Conservation (phyloP, 1,140 invertebrate genomes). For the Drosophila mayri region DNA sequence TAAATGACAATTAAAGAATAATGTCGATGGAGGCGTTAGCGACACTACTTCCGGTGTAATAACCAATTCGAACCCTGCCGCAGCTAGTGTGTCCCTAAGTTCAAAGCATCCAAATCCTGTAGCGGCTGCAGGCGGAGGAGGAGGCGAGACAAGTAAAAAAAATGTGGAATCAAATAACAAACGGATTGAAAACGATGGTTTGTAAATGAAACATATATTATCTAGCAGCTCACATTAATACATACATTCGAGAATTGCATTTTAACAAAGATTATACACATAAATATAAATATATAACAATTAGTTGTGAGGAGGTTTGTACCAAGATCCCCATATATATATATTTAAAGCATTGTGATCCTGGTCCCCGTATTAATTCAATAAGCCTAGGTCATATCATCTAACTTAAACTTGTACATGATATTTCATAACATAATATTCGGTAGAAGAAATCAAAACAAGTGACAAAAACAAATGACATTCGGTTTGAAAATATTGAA, state of each 20-base stretch:
- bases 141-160: constrained; percentile 63
- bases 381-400: constrained; percentile 44
- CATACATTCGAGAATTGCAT: constrained; percentile 43
- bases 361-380: constrained; percentile 36
- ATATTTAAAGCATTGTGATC: constrained; percentile 44
- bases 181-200: constrained; percentile 76
- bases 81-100: constrained; percentile 54
- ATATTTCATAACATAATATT: constrained; percentile 16
- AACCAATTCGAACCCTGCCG: constrained; percentile 85
- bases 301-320: constrained; percentile 34
- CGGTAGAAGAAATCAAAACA: constrained; percentile 21
- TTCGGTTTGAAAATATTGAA: constrained; percentile 24
- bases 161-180: constrained; percentile 46
- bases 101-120: constrained; percentile 49
- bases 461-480: constrained; percentile 5
- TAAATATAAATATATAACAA: not conserved
- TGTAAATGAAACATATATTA: constrained; percentile 51
- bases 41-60: constrained; percentile 58
- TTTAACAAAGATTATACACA: constrained; percentile 39
- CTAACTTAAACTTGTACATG: constrained; percentile 18
- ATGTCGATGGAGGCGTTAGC: constrained; percentile 58
- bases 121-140: constrained; percentile 22
- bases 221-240: constrained; percentile 35
- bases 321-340: constrained; percentile 33
- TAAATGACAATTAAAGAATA: constrained; percentile 94